Evolutionary conservation across 2,113 vertebrate species (phyloP).

Genomic region (Oxygymnocypris stewartii): DNA sequence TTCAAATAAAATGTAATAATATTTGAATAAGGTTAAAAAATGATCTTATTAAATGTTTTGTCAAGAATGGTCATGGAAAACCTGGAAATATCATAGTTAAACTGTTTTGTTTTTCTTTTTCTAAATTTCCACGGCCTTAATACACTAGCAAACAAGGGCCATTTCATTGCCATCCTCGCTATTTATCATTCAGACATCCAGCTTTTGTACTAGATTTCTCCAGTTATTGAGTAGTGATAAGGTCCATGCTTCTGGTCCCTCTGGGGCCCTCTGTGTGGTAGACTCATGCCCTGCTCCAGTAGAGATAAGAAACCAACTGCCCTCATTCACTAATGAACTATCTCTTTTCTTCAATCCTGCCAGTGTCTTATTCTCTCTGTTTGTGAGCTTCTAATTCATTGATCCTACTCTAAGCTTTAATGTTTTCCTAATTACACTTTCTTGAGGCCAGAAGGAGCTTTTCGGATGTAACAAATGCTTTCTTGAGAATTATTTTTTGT

Average conservation of each 20-base stretch:
- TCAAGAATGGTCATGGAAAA: background rate
- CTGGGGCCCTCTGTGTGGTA: background rate
- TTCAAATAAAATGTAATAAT: background rate
- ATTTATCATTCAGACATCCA: conserved; percentile 13
- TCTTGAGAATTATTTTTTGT: background rate
- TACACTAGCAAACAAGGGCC: background rate
- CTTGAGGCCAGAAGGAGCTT: background rate
- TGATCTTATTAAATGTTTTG: background rate
- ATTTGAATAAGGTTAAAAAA: background rate
- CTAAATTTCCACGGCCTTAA: background rate
- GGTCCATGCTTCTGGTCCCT: background rate
- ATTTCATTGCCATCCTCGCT: background rate
- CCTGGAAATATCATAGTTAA: background rate
- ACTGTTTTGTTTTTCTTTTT: too few species aligned
- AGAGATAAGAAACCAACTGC: conserved; percentile 31
- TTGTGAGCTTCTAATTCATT: conserved; percentile 25
- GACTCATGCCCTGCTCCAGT: conserved; percentile 8
- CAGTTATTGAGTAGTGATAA: conserved; percentile 3
- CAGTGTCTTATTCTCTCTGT: conserved; percentile 1
- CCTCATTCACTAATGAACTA: conserved; percentile 15
- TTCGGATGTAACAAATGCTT: background rate
- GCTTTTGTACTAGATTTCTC: background rate
- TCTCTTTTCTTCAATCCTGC: background rate
- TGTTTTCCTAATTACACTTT: conserved; percentile 15
- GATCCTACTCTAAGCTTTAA: conserved; percentile 30